Conservation (phyloP, 2,113 vertebrate species). For the human (Homo sapiens) region GRCh38 chr13:62781501-62782000, state of each 20-base stretch:
- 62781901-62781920: conserved; percentile 47
- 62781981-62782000: background rate
- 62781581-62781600: conserved; percentile 61
- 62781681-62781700: conserved; percentile 73
- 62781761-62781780: conserved; percentile 81
- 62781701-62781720: conserved; percentile 71
- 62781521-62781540: conserved; percentile 53
- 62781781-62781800: conserved; percentile 80
- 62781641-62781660: conserved; percentile 63
- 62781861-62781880: conserved; percentile 63
- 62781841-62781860: conserved; percentile 64
- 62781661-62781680: conserved; percentile 69
- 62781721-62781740: conserved; percentile 50
- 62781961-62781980: background rate
- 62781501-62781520: conserved; percentile 19
- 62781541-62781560: background rate
- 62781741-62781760: conserved; percentile 81
- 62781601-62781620: conserved; percentile 73
- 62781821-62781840: conserved; percentile 80
- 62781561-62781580: conserved; percentile 67
- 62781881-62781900: conserved; percentile 51
- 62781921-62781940: conserved; percentile 28
- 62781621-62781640: conserved; percentile 78
- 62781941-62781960: conserved; percentile 23
- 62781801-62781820: conserved; percentile 73